A percentile compares a stretch with the other conserved stretches of the same genome.
Evolutionary conservation across 2,888 invertebrate genomes (phyloP).

Genomic region (Campoplex nolae): DNA sequence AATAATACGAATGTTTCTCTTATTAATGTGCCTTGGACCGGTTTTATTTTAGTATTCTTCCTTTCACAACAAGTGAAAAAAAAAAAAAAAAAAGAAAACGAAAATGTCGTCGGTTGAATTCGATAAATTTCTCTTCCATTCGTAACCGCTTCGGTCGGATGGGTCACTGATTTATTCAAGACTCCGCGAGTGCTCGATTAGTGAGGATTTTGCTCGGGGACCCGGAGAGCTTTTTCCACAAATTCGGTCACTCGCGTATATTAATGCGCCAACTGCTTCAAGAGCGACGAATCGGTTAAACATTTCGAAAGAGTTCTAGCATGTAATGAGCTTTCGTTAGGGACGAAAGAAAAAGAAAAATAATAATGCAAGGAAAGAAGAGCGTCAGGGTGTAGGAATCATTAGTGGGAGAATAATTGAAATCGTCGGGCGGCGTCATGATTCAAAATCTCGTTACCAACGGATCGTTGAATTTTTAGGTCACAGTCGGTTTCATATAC

Average conservation of each 20-base stretch:
- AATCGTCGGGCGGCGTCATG: slow-evolving; percentile 19
- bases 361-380: not conserved
- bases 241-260: slow-evolving; percentile 43
- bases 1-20: not conserved
- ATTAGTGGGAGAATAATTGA: slow-evolving; percentile 40
- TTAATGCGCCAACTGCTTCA: slow-evolving; percentile 34
- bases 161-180: slow-evolving; percentile 53
- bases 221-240: slow-evolving; percentile 16
- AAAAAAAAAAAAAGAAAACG: slow-evolving; percentile 14
- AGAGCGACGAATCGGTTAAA: slow-evolving; percentile 20
- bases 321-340: slow-evolving; percentile 50
- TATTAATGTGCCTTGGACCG: not conserved
- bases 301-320: slow-evolving; percentile 44
- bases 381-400: not conserved
- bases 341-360: not conserved
- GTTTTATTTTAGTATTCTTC: not conserved
- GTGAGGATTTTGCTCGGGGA: slow-evolving; percentile 35
- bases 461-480: slow-evolving; percentile 22
- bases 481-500: not conserved
- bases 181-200: slow-evolving; percentile 54
- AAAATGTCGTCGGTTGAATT: slow-evolving; percentile 14
- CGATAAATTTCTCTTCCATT: slow-evolving; percentile 34
- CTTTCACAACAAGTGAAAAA: not conserved
- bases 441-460: slow-evolving; percentile 46
- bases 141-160: slow-evolving; percentile 23